These are phyloP conservation scores for Tipula lateralis DNA, from an alignment of 2,888 invertebrate genomes.

Conservation along the genomic window DNA sequence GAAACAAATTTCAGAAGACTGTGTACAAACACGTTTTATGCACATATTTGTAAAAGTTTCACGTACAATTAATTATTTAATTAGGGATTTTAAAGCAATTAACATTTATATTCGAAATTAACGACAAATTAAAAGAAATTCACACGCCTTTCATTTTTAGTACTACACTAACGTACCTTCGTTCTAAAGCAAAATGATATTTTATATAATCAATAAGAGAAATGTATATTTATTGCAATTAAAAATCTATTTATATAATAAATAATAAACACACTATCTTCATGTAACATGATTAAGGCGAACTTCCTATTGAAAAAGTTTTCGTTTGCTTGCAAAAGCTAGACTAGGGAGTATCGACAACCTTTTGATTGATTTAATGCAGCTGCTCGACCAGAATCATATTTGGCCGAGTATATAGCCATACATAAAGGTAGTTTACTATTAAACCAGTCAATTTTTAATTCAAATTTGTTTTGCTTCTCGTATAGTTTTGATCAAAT, in stretches of 20 bases:
- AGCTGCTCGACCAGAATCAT: not conserved
- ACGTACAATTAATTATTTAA: not conserved
- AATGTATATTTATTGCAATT: conserved; percentile 15
- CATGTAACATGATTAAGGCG: not conserved
- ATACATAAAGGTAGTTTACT: not conserved
- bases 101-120: not conserved
- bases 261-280: not conserved
- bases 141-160: not conserved
- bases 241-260: not conserved
- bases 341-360: too few relatives aligned
- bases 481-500: not conserved
- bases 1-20: not conserved
- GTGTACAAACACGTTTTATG: not conserved
- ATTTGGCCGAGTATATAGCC: not conserved
- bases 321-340: too few relatives aligned
- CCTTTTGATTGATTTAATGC: not conserved
- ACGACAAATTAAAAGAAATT: not conserved
- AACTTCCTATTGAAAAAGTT: not conserved
- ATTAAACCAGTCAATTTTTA: not conserved
- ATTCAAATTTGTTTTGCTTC: not conserved
- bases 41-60: not conserved
- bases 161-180: conserved; percentile 11
- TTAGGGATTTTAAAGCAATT: not conserved
- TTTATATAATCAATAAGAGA: not conserved
- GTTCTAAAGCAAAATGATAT: not conserved